Percentiles rank a stretch among this genome's conserved stretches.
Evolutionary conservation across 2,888 invertebrate genomes (phyloP).

Genomic region (Pseudolycoriella hygida): DNA sequence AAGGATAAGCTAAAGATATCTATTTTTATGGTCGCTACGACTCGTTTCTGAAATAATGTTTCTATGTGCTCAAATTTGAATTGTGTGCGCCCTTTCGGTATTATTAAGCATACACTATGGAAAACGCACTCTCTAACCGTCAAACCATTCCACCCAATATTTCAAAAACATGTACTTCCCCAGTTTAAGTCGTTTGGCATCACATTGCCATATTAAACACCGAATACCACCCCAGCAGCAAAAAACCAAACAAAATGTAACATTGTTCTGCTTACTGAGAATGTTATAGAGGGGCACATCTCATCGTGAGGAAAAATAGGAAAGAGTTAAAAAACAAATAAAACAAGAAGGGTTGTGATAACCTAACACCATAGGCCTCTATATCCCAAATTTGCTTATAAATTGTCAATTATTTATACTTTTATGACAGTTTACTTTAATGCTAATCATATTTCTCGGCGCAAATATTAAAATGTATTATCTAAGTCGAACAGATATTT

Average conservation of each 20-base stretch:
- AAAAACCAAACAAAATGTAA: too few relatives aligned
- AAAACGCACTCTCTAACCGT: neutral
- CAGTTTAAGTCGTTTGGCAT: too few relatives aligned
- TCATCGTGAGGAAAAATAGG: neutral
- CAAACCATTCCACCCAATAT: too few relatives aligned
- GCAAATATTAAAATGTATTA: constrained; percentile 12
- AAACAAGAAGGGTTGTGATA: constrained; percentile 6
- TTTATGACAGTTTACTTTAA: constrained; percentile 13
- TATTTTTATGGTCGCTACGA: neutral
- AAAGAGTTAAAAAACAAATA: constrained; percentile 4
- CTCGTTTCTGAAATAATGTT: too few relatives aligned
- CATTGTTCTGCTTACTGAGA: too few relatives aligned
- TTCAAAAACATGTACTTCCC: too few relatives aligned
- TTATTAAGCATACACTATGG: neutral
- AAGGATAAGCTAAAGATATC: constrained; percentile 5
- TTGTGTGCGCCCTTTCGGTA: too few relatives aligned
- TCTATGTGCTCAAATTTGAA: too few relatives aligned
- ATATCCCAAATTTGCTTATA: constrained; percentile 13
- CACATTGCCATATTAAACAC: too few relatives aligned
- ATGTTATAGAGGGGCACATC: too few relatives aligned
- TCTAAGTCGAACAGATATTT: constrained; percentile 12
- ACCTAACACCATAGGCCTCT: constrained; percentile 11
- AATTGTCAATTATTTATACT: constrained; percentile 14
- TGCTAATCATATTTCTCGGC: constrained; percentile 9
- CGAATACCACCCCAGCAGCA: too few relatives aligned